Conservation (phyloP, 53 echinoderm and acorn worm genomes). For the Paracentrotus lividus region DNA sequence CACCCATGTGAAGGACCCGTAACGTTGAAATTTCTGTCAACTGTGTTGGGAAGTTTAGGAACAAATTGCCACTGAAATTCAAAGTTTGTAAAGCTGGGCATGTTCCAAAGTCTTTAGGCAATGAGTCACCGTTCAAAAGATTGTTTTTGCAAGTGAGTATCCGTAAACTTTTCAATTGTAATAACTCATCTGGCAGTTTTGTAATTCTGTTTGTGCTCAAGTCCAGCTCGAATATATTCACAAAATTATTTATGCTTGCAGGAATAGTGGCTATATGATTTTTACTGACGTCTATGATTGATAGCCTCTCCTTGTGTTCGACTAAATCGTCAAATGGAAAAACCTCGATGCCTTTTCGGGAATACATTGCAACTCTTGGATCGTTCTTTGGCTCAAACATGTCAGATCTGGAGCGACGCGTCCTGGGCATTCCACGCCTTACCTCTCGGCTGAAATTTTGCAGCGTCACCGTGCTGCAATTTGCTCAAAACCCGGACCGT, state of each 20-base stretch:
- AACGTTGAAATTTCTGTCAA: slow-evolving; percentile 79
- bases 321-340: slow-evolving; percentile 78
- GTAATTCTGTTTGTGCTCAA: slow-evolving; percentile 87
- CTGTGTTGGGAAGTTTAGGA: slow-evolving; percentile 86
- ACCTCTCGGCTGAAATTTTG: background rate
- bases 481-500: background rate
- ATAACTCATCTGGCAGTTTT: slow-evolving; percentile 83
- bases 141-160: slow-evolving; percentile 90
- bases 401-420: background rate
- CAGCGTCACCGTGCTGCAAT: background rate
- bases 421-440: slow-evolving; percentile 55
- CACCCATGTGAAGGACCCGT: slow-evolving; percentile 83
- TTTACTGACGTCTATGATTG: slow-evolving; percentile 82
- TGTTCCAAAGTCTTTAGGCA: slow-evolving; percentile 91
- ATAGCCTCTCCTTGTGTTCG: slow-evolving; percentile 75
- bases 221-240: slow-evolving; percentile 84
- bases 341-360: slow-evolving; percentile 74
- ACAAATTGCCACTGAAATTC: slow-evolving; percentile 90
- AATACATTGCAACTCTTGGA: slow-evolving; percentile 66
- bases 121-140: slow-evolving; percentile 78
- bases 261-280: slow-evolving; percentile 84
- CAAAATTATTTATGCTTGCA: slow-evolving; percentile 71
- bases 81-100: slow-evolving; percentile 81
- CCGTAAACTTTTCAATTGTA: slow-evolving; percentile 72
- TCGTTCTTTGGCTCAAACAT: background rate